Conservation (phyloP, 2,113 vertebrate species). For the Podocnemis expansa region DNA sequence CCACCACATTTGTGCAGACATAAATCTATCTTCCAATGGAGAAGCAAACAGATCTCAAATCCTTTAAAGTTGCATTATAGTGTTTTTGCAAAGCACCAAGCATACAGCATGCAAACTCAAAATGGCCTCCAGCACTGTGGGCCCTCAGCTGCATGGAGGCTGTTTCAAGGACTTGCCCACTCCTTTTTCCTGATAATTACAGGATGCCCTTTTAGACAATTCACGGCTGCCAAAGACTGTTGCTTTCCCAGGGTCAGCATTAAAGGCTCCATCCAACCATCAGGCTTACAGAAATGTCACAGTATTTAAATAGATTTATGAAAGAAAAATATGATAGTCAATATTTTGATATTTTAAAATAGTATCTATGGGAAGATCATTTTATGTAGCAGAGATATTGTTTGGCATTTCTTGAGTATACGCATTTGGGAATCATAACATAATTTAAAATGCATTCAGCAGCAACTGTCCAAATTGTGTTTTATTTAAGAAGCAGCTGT, state of each 20-base stretch:
- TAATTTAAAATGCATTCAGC: constrained; percentile 73
- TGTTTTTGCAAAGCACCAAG: neutral
- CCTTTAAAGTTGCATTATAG: neutral
- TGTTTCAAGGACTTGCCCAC: neutral
- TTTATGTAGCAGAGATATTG: constrained; percentile 53
- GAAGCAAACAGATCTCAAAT: neutral
- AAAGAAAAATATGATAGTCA: constrained; percentile 37
- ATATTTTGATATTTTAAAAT: constrained; percentile 57
- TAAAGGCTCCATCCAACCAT: neutral
- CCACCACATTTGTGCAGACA: neutral
- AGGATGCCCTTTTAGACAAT: neutral
- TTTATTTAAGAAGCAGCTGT: constrained; percentile 62
- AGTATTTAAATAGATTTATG: constrained; percentile 23
- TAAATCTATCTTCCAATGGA: neutral
- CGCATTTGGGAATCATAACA: constrained; percentile 69
- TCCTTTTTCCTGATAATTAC: neutral
- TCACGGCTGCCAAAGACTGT: neutral
- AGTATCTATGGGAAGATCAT: constrained; percentile 22
- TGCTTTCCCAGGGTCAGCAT: neutral
- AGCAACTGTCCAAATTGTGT: constrained; percentile 59
- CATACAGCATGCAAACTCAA: neutral
- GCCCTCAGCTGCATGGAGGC: neutral
- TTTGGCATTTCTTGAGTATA: constrained; percentile 64
- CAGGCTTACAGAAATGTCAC: neutral
- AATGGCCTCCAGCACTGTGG: rapidly evolving